These are phyloP conservation scores for Dasypus novemcinctus DNA, from an alignment of 2,113 vertebrate species.

Conservation along the genomic window DNA sequence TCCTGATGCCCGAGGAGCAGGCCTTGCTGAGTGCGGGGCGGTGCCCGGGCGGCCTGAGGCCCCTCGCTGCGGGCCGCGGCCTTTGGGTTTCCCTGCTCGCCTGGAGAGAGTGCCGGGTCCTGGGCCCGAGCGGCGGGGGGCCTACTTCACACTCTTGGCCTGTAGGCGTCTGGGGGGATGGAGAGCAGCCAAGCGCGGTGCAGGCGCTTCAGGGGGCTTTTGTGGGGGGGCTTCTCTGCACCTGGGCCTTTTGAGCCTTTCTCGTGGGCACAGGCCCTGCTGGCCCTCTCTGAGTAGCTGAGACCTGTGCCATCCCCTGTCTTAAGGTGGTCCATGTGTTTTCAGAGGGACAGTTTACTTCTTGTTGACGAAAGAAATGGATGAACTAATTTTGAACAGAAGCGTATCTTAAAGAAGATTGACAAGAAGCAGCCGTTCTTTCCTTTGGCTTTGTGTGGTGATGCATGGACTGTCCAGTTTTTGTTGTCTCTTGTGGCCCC, in stretches of 20 bases:
- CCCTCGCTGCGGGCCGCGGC: neutral
- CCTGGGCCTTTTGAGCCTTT: neutral
- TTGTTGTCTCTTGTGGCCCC: neutral
- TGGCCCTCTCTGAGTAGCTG: neutral
- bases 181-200: neutral
- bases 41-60: neutral
- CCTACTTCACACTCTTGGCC: too few relatives aligned
- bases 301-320: neutral
- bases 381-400: neutral
- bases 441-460: neutral
- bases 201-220: too few relatives aligned
- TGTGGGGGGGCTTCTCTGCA: neutral
- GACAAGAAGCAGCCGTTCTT: neutral
- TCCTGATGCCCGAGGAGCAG: neutral
- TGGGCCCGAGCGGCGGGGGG: too few relatives aligned
- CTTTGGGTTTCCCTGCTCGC: neutral
- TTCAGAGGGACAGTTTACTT: neutral
- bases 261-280: fast-evolving
- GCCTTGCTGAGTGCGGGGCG: neutral
- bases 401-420: neutral
- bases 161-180: neutral
- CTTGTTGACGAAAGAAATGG: neutral
- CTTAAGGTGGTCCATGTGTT: neutral
- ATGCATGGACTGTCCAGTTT: neutral
- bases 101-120: neutral